Base-by-base conservation (phyloP, 2,113 vertebrate species). In the Anarrhichthys ocellatus region DNA sequence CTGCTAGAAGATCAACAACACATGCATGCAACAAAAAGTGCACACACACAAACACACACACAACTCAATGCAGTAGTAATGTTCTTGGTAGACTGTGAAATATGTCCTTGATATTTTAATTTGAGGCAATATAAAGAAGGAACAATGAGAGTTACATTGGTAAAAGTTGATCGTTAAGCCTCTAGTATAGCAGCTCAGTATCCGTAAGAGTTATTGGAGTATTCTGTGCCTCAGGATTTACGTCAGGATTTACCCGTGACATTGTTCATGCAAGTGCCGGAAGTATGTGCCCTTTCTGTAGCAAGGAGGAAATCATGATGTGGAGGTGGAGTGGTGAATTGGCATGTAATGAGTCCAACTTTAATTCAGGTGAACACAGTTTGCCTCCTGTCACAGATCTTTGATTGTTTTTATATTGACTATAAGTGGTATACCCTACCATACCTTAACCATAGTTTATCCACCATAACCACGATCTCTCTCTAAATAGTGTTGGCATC, bases 1-100 rank as follows among this genome's bases (percentile, higher is more conserved):
- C 83, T 86, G 62, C 85, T 82, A 38, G 40, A 78, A 76, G 58
- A 87, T 64, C 83, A 87, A 90, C 76, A 84, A 79, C 87, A 65
- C 58, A 73, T 11, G 48, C 61, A 64, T 42, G 64, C 50, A 75
- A 54, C 22, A 52, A 38, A 81, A 75, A 34, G 77, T 63, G 42
- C 29, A 65, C 20, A 20, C 42, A 78, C 74, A 64, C 29, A 50
- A 15, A 48, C 50, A 36, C 29, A 38, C 29, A 64, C 29, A 86
- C 64, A 36, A 52, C 32, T 20, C 38, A 76, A 52, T 65, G 59
- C 59, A 75, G 66, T 24, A 29, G 20, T 75, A 36, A 50, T 70
- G 82, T 70, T 85, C 38, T 74, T 32, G 29, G 29, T 32, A 3
- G 29, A 32, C 29, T 32, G 29, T 32, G 29, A 1, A 32, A 32